Base-by-base conservation (phyloP, 2,113 vertebrate species). In the Nannospalax galili region DNA sequence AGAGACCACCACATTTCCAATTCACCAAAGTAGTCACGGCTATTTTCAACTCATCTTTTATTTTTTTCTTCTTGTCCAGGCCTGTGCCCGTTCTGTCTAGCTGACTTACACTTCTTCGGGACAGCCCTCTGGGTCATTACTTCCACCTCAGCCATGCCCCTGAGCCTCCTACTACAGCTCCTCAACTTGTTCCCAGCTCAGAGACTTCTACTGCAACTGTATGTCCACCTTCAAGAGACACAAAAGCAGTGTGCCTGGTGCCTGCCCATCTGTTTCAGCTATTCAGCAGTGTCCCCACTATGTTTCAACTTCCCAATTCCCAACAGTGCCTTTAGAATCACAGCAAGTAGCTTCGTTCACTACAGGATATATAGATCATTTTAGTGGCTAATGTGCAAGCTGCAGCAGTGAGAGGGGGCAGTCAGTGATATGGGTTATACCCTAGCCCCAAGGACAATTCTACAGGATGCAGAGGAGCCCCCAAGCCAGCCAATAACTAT, bases 311-410 rank as follows among this genome's bases (percentile, higher is more conserved):
- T 30, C 42, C 30, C 16, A 69, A 14, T 90, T 86, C 37, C 82
- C 60, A 91, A 42, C 3, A 62, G 11, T 32, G 32, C 84, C 91
- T 94, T 94, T 35, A 92, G 74, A 88, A 95, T 91, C 48, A 70
- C n/a, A 73, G 35, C 7, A 91, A 91, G 22, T 37, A 81, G 88
- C 92, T 95, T 52, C 75, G 91, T 75, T 84, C 93, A 58, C 42
- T 60, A 81, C 77, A 75, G 45, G 22, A 95, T 81, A 82, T 91
- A 79, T 24, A 93, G 64, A 88, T 85, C 11, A 56, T 95, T 91
- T 96, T 62, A 64, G 69, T 56, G 28, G 40, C 65, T 81, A 78
- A 85, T 67, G 67, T 65, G 58, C 64, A 88, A 75, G 67, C 24
- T 84, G 16, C 14, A 88, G n/a, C 37, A 73, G 52, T 64, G 58